Conservation (phyloP, 2,113 vertebrate genomes). For the Trichechus manatus region DNA sequence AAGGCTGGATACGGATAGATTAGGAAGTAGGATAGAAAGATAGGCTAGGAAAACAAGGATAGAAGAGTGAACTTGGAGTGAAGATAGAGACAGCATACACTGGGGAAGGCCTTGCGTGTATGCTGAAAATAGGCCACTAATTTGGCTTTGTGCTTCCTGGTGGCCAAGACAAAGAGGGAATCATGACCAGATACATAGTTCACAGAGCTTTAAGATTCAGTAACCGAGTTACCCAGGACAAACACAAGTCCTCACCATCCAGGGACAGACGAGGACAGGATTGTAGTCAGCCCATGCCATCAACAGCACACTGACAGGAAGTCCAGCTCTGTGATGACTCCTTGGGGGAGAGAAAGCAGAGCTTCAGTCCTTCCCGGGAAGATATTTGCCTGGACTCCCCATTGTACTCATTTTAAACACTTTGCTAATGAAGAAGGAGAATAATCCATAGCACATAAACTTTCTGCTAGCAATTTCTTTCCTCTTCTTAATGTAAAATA, state of each 20-base stretch:
- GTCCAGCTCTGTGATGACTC: no score
- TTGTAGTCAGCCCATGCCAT: accelerated
- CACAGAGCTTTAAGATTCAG: not conserved
- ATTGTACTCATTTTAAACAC: not conserved
- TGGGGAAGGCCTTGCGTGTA: not conserved
- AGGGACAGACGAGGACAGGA: not conserved
- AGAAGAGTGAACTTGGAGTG: not conserved
- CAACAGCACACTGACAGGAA: accelerated
- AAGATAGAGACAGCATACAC: accelerated
- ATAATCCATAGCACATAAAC: not conserved
- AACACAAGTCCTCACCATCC: not conserved
- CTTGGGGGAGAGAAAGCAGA: not conserved
- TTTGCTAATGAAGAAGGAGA: not conserved
- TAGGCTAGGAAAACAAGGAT: not conserved
- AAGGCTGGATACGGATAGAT: not conserved
- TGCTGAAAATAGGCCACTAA: not conserved
- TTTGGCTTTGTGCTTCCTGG: not conserved
- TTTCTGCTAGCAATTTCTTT: not conserved
- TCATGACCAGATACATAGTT: not conserved
- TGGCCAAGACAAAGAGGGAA: not conserved
- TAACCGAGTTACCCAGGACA: not conserved
- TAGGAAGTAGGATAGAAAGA: no score
- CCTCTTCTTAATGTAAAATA: not conserved
- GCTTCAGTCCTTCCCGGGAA: not conserved
- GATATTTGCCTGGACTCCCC: not conserved